phyloP scores from a whole-genome alignment of 2,888 invertebrate species.

The Conops quadrifasciatus region DNA sequence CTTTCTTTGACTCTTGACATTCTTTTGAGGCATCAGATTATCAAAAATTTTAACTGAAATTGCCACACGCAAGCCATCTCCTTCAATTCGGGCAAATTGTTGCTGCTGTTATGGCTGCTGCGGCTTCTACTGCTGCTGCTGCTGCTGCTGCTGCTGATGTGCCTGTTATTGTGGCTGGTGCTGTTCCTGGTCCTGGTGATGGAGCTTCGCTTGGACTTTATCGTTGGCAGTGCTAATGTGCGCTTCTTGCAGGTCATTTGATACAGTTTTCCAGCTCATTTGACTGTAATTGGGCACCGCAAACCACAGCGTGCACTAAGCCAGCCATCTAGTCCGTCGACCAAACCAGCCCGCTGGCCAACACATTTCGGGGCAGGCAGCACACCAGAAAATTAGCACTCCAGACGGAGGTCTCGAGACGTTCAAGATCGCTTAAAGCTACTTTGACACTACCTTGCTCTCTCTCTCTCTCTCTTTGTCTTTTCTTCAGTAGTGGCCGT shows the following conservation, averaged over 20 bases:
- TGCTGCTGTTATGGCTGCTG: conserved; percentile 17
- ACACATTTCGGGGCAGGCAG: neutral
- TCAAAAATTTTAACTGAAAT: conserved; percentile 58
- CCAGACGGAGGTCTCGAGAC: conserved; percentile 10
- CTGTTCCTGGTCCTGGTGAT: conserved; percentile 24
- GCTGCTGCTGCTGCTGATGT: too few relatives aligned
- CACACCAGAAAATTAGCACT: conserved; percentile 14
- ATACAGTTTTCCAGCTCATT: conserved; percentile 66
- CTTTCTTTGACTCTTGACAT: conserved; percentile 33
- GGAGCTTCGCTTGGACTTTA: conserved; percentile 43
- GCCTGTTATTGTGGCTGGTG: conserved; percentile 29
- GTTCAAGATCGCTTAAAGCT: conserved; percentile 15
- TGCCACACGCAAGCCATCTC: conserved; percentile 66
- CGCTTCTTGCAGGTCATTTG: conserved; percentile 59
- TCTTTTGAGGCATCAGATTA: conserved; percentile 34
- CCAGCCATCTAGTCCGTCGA: neutral
- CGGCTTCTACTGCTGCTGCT: too few relatives aligned
- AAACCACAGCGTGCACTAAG: conserved; percentile 10
- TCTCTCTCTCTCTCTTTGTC: neutral
- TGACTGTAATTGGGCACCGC: conserved; percentile 65
- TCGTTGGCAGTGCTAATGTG: conserved; percentile 46
- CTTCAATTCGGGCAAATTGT: conserved; percentile 35
- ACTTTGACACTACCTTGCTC: neutral
- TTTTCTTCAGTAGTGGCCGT: neutral
- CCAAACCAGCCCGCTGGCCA: neutral